These are phyloP conservation scores for Microtus agrestis DNA, from an alignment of 2,797 vertebrate species.

Conservation along the genomic window DNA sequence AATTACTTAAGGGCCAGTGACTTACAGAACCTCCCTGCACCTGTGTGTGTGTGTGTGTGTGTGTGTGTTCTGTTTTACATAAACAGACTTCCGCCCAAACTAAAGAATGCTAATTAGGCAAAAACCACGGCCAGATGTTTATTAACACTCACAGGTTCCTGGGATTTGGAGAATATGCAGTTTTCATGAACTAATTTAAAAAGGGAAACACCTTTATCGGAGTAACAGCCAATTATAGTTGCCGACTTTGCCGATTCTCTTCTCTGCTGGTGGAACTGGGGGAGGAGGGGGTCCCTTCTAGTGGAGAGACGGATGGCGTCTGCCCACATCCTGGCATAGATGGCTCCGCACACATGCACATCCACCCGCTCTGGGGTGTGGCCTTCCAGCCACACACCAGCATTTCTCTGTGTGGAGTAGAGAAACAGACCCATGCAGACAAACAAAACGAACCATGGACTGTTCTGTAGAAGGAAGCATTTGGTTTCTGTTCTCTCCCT, in stretches of 20 bases:
- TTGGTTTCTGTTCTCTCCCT: not conserved
- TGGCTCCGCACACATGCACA: constrained; percentile 33
- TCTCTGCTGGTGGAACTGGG: constrained; percentile 70
- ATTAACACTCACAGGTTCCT: constrained; percentile 89
- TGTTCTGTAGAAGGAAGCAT: constrained; percentile 17
- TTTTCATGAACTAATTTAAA: constrained; percentile 88
- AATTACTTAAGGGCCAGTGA: constrained; percentile 72
- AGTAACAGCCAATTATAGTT: constrained; percentile 90
- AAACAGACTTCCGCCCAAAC: constrained; percentile 87
- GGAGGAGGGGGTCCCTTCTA: not conserved
- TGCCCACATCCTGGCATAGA: not conserved
- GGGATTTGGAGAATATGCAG: constrained; percentile 89
- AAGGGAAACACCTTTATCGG: constrained; percentile 89
- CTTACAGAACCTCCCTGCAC: constrained; percentile 46
- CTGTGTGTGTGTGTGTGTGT: fast-evolving
- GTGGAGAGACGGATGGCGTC: constrained; percentile 25
- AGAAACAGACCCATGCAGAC: not conserved
- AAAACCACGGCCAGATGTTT: constrained; percentile 90
- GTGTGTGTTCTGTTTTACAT: constrained; percentile 85
- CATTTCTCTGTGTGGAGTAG: not conserved
- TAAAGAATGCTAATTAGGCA: constrained; percentile 89
- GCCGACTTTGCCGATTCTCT: constrained; percentile 86
- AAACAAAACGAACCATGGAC: constrained; percentile 66
- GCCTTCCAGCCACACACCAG: constrained; percentile 79
- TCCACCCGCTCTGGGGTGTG: constrained; percentile 50